phyloP scores from a whole-genome alignment of 2,113 vertebrate genomes.

The Zingel zingel region DNA sequence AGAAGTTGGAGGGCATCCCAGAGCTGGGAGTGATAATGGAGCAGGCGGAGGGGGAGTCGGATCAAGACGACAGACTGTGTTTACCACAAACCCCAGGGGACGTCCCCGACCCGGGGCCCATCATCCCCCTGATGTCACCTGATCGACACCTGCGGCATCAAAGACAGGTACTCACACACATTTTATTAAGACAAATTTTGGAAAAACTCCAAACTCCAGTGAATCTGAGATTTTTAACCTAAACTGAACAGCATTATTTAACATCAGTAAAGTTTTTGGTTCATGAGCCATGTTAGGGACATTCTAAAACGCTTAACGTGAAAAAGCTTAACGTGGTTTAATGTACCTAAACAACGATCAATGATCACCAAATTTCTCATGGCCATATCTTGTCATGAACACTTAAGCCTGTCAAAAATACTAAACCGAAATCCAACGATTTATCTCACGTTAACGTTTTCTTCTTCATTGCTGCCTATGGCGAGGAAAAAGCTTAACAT shows the following conservation, averaged over 20 bases:
- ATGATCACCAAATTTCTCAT: too few relatives aligned
- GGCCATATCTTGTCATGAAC: too few relatives aligned
- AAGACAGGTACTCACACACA: slow-evolving; percentile 86
- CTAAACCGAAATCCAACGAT: too few relatives aligned
- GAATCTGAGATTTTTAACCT: background rate
- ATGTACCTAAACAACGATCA: too few relatives aligned
- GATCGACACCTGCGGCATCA: slow-evolving; percentile 88
- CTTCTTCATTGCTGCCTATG: too few relatives aligned
- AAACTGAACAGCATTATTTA: background rate
- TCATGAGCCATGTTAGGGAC: background rate
- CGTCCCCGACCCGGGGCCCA: slow-evolving; percentile 69
- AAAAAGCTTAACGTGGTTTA: too few relatives aligned
- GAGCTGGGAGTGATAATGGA: slow-evolving; percentile 83
- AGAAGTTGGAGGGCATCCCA: slow-evolving; percentile 87
- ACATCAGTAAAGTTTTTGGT: background rate
- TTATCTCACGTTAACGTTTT: too few relatives aligned
- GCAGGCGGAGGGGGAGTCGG: slow-evolving; percentile 75
- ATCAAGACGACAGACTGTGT: slow-evolving; percentile 80
- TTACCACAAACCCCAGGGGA: slow-evolving; percentile 75
- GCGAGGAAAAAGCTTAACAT: too few relatives aligned
- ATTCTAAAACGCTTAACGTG: too few relatives aligned
- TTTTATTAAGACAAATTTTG: background rate
- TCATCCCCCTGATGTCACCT: slow-evolving; percentile 80
- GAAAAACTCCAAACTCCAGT: background rate
- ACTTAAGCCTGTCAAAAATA: too few relatives aligned